Evolutionary conservation across 1,140 invertebrate genomes (phyloP).

Genomic region (honey bee (Apis mellifera)): DNA sequence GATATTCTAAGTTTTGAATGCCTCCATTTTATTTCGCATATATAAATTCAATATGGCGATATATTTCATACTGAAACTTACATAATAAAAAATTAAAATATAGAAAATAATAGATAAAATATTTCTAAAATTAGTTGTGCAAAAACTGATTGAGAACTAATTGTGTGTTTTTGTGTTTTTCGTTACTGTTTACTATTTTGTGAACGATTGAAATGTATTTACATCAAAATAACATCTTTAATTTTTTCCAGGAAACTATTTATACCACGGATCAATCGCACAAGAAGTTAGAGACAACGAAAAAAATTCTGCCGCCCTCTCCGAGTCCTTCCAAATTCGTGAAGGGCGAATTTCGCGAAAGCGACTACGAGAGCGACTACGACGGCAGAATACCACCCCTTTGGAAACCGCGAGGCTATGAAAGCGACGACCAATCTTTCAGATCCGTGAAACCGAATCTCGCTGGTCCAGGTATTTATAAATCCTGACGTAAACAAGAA

Average conservation of each 20-base stretch:
- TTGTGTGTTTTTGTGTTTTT: conserved; percentile 8
- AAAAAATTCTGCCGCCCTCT: conserved; percentile 68
- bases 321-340: conserved; percentile 86
- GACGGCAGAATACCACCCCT: conserved; percentile 85
- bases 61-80: no score
- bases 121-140: background rate
- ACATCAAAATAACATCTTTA: background rate
- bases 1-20: background rate
- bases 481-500: background rate
- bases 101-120: background rate
- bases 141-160: background rate
- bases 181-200: background rate
- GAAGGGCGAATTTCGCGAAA: conserved; percentile 86
- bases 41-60: no score
- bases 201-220: background rate
- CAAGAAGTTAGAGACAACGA: conserved; percentile 69
- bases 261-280: conserved; percentile 74
- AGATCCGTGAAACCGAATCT: conserved; percentile 83
- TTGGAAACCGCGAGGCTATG: conserved; percentile 83
- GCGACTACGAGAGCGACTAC: conserved; percentile 89
- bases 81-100: no score
- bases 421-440: conserved; percentile 82
- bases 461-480: conserved; percentile 77
- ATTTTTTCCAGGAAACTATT: conserved; percentile 76
- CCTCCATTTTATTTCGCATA: no score